Conservation (phyloP, 2,797 vertebrate genomes). For the Thamnophis elegans region DNA sequence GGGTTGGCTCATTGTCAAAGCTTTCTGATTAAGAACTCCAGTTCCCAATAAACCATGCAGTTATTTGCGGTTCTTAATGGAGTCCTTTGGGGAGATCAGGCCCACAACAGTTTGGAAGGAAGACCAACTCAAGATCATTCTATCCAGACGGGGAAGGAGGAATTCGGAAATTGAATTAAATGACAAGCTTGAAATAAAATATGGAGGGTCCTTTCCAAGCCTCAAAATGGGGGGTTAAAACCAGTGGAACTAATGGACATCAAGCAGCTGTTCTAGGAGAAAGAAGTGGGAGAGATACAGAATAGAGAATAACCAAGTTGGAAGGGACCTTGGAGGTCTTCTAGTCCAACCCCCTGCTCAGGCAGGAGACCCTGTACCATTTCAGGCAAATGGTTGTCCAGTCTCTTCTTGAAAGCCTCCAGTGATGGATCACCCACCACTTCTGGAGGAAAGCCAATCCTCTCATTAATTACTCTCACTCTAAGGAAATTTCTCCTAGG, state of each 20-base stretch:
- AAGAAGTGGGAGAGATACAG: background rate
- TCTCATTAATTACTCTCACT: background rate
- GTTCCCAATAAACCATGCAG: background rate
- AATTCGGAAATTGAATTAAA: conserved; percentile 2
- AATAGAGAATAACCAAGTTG: background rate
- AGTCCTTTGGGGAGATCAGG: background rate
- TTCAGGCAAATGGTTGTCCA: background rate
- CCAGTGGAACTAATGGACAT: background rate
- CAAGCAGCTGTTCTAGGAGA: background rate
- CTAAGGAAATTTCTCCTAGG: background rate
- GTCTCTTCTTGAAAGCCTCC: background rate
- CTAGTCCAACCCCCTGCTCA: background rate
- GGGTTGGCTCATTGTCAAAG: background rate
- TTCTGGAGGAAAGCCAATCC: background rate
- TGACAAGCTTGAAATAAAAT: background rate
- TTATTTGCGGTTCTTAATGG: background rate
- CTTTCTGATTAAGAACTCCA: too few species aligned
- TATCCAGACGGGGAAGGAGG: background rate
- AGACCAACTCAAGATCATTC: background rate
- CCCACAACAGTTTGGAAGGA: background rate
- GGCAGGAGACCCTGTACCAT: background rate
- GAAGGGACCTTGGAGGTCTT: background rate
- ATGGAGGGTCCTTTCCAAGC: background rate
- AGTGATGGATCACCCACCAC: background rate
- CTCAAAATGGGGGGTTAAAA: background rate